Evolutionary conservation across 35 echinoderm and acorn worm genomes (phyloP).

Genomic region (Anneissia japonica): DNA sequence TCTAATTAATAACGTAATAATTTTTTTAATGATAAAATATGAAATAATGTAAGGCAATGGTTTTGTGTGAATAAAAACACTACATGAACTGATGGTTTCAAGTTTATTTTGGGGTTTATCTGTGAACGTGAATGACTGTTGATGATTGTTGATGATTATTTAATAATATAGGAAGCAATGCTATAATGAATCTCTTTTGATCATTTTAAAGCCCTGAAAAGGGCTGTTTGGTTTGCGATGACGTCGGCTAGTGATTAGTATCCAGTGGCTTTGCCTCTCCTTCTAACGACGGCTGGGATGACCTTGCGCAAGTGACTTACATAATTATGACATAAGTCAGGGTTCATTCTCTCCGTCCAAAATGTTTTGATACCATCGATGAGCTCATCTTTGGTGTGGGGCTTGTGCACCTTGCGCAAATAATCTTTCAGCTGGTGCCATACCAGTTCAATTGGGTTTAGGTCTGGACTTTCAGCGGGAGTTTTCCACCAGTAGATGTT

Average conservation of each 20-base stretch:
- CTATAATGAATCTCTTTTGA: too few species aligned
- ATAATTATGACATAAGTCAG: not conserved
- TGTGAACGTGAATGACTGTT: too few species aligned
- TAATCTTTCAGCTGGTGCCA: not conserved
- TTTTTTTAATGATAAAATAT: too few species aligned
- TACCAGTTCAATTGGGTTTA: slow-evolving; percentile 18
- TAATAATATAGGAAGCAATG: too few species aligned
- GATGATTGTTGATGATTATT: too few species aligned
- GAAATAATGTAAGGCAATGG: too few species aligned
- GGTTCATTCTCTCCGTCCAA: slow-evolving; percentile 1
- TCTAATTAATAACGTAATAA: too few species aligned
- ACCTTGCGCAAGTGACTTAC: slow-evolving; percentile 1
- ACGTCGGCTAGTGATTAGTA: not conserved
- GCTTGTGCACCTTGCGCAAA: not conserved
- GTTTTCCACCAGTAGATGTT: slow-evolving; percentile 18
- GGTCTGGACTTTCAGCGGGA: slow-evolving; percentile 37
- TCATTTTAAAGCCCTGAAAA: not conserved
- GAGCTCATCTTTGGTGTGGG: slow-evolving; percentile 13
- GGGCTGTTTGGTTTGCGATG: not conserved
- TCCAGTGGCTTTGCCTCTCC: slow-evolving; percentile 4
- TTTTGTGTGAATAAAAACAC: too few species aligned
- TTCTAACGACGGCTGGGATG: slow-evolving; percentile 5
- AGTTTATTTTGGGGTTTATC: too few species aligned
- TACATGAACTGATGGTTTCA: too few species aligned
- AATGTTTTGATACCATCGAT: not conserved